Conservation (phyloP, 1,140 invertebrate genomes). For the Philaenus spumarius region DNA sequence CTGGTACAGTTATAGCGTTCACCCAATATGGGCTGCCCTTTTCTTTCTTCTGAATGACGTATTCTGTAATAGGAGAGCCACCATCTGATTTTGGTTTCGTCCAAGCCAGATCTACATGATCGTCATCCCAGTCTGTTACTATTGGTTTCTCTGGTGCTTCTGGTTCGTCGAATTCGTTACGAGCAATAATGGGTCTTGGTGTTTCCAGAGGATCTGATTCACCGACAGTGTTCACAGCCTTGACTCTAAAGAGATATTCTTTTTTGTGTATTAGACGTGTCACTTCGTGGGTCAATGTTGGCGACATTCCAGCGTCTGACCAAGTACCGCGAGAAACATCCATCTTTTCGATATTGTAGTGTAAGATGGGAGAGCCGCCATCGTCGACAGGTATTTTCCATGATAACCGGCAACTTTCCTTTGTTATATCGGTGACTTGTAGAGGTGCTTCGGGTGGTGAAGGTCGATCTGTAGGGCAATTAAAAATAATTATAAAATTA, state of each 20-base stretch:
- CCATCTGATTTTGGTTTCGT: constrained; percentile 78
- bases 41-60: constrained; percentile 93
- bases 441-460: constrained; percentile 80
- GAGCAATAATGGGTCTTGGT: constrained; percentile 81
- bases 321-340: constrained; percentile 90
- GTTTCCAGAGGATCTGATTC: constrained; percentile 87
- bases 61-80: constrained; percentile 86
- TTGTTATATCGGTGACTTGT: constrained; percentile 75
- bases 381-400: constrained; percentile 82
- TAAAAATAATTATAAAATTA: no score
- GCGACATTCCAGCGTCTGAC: constrained; percentile 88
- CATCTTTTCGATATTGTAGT: constrained; percentile 97
- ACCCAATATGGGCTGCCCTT: constrained; percentile 85
- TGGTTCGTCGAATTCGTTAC: constrained; percentile 92
- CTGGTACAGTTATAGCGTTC: constrained; percentile 79
- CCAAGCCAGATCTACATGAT: constrained; percentile 90
- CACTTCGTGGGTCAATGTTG: constrained; percentile 73
- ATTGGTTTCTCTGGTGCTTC: constrained; percentile 83
- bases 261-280: constrained; percentile 85
- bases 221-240: constrained; percentile 91
- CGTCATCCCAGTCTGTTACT: constrained; percentile 87
- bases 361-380: constrained; percentile 89
- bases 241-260: constrained; percentile 85
- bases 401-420: constrained; percentile 78
- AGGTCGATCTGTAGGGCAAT: constrained; percentile 60